phyloP scores from a whole-genome alignment of 2,888 invertebrate species.

The Anagyrus pseudococci region DNA sequence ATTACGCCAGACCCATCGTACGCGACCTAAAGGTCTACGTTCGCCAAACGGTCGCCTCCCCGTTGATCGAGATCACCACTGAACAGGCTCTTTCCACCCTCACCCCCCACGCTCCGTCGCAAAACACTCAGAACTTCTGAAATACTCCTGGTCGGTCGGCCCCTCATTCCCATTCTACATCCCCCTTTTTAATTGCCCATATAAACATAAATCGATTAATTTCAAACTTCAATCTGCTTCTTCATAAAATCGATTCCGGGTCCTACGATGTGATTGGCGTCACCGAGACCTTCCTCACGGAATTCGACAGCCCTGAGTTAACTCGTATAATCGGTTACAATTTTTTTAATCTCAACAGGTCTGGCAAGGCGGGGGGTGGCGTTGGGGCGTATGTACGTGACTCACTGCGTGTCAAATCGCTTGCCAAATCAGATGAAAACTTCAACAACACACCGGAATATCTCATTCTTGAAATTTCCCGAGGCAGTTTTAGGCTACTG shows the following conservation, averaged over 20 bases:
- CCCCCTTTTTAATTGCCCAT: not conserved
- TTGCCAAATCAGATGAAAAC: not conserved
- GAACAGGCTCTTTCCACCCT: too few relatives aligned
- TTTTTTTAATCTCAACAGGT: not conserved
- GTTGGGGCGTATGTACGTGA: not conserved
- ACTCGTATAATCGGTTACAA: not conserved
- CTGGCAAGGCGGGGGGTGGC: not conserved
- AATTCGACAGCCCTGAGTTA: too few relatives aligned
- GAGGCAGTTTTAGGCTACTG: not conserved
- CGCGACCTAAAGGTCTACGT: too few relatives aligned
- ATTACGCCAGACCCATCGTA: too few relatives aligned
- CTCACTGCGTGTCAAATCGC: not conserved
- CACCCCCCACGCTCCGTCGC: too few relatives aligned
- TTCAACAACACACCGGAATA: not conserved
- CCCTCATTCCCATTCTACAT: not conserved
- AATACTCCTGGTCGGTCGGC: too few relatives aligned
- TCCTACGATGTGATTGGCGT: not conserved
- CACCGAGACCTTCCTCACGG: not conserved
- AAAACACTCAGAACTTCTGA: too few relatives aligned
- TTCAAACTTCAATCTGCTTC: not conserved
- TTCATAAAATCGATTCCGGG: too few relatives aligned
- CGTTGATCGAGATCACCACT: too few relatives aligned
- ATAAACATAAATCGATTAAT: constrained; percentile 1
- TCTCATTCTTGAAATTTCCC: not conserved
- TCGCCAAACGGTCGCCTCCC: too few relatives aligned